Percentiles rank a stretch among this genome's conserved stretches.
Evolutionary conservation across 2,113 vertebrate species (phyloP).

Genomic region (Bettongia penicillata): DNA sequence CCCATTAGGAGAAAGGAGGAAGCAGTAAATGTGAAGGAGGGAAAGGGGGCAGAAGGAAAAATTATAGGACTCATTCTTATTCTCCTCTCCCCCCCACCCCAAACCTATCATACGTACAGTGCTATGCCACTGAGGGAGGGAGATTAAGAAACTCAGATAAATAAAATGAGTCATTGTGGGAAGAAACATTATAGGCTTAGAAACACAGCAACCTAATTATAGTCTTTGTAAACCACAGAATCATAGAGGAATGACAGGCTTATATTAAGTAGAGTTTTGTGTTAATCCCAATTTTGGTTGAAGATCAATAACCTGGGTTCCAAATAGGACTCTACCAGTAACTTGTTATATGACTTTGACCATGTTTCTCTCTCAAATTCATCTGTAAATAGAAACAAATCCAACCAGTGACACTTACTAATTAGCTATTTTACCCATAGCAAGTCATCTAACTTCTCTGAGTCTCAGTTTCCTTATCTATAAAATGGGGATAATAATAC

Average conservation of each 20-base stretch:
- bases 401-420: background rate
- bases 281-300: background rate
- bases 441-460: background rate
- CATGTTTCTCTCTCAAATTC: background rate
- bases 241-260: background rate
- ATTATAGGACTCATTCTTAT: background rate
- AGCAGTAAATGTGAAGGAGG: background rate
- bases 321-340: background rate
- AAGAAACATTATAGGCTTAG: conserved; percentile 12
- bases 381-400: background rate
- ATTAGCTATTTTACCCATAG: background rate
- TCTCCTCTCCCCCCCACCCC: background rate
- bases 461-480: background rate
- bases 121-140: background rate
- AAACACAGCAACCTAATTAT: conserved; percentile 27
- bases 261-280: conserved; percentile 4
- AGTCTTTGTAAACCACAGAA: conserved; percentile 6
- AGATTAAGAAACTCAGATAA: conserved; percentile 8
- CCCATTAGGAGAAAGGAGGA: background rate
- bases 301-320: background rate
- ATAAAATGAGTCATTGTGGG: conserved; percentile 8
- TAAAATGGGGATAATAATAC: background rate
- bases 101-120: conserved; percentile 4
- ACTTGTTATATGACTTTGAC: background rate
- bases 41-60: background rate